phyloP scores from a whole-genome alignment of 2,113 vertebrate species.

The Oxyura jamaicensis region DNA sequence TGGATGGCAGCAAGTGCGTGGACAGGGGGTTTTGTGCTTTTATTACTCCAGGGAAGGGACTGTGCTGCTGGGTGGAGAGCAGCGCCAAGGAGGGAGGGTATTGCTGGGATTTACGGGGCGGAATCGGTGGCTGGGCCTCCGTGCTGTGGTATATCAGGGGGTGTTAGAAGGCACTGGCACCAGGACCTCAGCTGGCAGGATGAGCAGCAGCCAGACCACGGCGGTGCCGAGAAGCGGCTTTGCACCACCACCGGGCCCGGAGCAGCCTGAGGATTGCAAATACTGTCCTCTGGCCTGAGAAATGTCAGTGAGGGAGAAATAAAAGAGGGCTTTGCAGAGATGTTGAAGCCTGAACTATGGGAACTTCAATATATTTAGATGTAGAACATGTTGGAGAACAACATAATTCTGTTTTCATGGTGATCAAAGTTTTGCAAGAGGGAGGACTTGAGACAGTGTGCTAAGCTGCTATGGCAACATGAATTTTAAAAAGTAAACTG shows the following conservation, averaged over 20 bases:
- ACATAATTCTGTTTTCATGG: constrained; percentile 62
- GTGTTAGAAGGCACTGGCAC: constrained; percentile 15
- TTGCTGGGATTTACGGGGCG: not conserved
- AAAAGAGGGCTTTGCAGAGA: constrained; percentile 43
- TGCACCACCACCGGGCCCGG: not conserved
- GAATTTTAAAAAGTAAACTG: constrained; percentile 73
- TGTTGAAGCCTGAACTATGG: constrained; percentile 58
- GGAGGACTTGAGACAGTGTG: constrained; percentile 55
- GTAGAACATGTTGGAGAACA: constrained; percentile 65
- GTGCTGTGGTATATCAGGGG: not conserved
- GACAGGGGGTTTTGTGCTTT: not conserved
- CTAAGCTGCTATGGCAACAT: constrained; percentile 75
- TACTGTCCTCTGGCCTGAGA: not conserved
- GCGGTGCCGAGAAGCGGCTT: not conserved
- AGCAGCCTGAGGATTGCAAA: not conserved
- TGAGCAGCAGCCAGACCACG: not conserved
- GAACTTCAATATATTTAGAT: constrained; percentile 17
- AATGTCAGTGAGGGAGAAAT: not conserved
- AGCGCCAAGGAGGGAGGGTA: not conserved
- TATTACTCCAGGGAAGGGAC: not conserved
- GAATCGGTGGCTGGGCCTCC: not conserved
- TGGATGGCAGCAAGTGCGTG: not conserved
- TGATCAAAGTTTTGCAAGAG: constrained; percentile 73
- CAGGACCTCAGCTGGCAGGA: not conserved
- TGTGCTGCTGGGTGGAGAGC: not conserved